Percentiles rank a stretch among this genome's conserved stretches.
phyloP scores from a whole-genome alignment of 2,888 invertebrate species.

The Spilarctia lutea region DNA sequence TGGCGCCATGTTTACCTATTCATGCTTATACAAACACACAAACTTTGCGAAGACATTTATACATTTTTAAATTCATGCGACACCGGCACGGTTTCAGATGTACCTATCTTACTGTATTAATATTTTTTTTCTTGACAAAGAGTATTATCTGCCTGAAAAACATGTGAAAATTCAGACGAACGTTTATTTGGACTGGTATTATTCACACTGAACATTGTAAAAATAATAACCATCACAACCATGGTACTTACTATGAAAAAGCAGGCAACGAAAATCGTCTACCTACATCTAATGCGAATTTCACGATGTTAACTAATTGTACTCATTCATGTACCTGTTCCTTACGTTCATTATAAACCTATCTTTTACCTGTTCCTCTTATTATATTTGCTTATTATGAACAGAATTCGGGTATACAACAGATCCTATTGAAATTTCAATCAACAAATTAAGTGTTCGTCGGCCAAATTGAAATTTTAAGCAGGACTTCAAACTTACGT shows the following conservation, averaged over 20 bases:
- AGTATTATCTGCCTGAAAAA: not conserved
- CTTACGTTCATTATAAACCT: not conserved
- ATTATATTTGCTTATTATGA: not conserved
- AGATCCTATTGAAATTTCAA: not conserved
- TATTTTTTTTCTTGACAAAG: not conserved
- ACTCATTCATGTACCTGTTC: not conserved
- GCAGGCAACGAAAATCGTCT: no score
- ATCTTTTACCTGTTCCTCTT: not conserved
- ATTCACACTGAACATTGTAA: not conserved
- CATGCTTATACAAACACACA: not conserved
- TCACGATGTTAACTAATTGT: not conserved
- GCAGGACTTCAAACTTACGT: not conserved
- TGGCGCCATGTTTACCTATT: not conserved
- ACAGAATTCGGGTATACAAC: not conserved
- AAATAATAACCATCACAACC: no score
- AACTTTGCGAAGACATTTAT: not conserved
- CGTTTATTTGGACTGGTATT: not conserved
- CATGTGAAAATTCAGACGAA: not conserved
- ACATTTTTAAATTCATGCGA: not conserved
- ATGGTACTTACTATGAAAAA: not conserved
- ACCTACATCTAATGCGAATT: not conserved
- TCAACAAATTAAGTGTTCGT: not conserved
- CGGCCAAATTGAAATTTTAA: not conserved
- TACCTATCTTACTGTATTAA: not conserved
- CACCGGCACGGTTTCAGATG: not conserved